A percentile compares a stretch with the other conserved stretches of the same genome.
Evolutionary conservation across 2,888 invertebrate genomes (phyloP).

Genomic region (Cheilosia urbana): DNA sequence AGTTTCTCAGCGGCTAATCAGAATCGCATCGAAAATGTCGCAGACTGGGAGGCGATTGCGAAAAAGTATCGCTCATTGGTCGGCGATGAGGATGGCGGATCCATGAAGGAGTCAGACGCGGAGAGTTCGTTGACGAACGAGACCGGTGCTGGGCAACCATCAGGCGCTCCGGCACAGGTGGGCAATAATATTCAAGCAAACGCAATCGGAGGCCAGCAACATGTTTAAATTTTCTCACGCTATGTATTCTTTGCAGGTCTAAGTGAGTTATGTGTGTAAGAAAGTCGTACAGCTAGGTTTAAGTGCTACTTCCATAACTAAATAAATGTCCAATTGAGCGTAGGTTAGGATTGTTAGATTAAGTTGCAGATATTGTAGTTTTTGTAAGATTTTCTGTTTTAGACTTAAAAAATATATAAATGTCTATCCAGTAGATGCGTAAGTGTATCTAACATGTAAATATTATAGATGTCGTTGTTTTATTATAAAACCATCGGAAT

Average conservation of each 20-base stretch:
- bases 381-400: constrained; percentile 47
- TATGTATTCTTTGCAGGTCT: constrained; percentile 74
- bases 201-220: constrained; percentile 76
- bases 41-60: constrained; percentile 95
- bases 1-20: constrained; percentile 90
- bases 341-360: constrained; percentile 16
- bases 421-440: constrained; percentile 10
- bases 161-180: constrained; percentile 81
- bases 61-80: constrained; percentile 93
- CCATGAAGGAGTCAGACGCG: constrained; percentile 83
- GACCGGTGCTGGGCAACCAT: constrained; percentile 77
- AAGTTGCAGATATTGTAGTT: constrained; percentile 48
- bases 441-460: constrained; percentile 29
- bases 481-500: constrained; percentile 22
- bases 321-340: constrained; percentile 19
- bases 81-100: constrained; percentile 86
- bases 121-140: constrained; percentile 82
- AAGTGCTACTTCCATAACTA: constrained; percentile 52
- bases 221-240: constrained; percentile 76
- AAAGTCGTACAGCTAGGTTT: constrained; percentile 1
- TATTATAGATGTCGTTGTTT: constrained; percentile 40
- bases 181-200: constrained; percentile 80
- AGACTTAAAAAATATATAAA: neutral
- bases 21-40: constrained; percentile 93
- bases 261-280: constrained; percentile 41